Percentiles rank a stretch among this genome's conserved stretches.
phyloP scores from a whole-genome alignment of 1,140 invertebrate species.

The Drosophila nasuta region DNA sequence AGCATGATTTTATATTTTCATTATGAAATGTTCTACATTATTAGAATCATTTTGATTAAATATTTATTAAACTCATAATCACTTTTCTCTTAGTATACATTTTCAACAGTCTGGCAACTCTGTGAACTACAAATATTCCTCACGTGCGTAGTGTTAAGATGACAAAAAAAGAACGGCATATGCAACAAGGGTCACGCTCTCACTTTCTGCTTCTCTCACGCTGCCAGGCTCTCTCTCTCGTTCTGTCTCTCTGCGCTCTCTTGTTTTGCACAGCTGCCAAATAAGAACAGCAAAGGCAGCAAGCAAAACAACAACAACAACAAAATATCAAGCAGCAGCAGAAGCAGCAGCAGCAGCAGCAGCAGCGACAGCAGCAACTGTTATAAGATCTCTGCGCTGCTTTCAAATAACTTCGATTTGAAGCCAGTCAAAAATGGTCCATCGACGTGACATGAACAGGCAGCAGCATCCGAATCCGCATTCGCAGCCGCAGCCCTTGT shows the following conservation, averaged over 20 bases:
- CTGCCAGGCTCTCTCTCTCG: background rate
- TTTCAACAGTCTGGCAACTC: constrained; percentile 46
- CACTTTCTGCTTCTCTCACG: constrained; percentile 33
- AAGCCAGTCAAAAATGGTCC: constrained; percentile 82
- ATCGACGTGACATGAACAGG: constrained; percentile 77
- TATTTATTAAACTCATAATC: too few relatives aligned
- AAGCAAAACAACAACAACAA: constrained; percentile 1
- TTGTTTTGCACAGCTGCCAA: constrained; percentile 45
- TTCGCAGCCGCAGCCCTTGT: constrained; percentile 24
- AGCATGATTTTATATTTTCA: too few relatives aligned
- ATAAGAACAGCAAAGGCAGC: constrained; percentile 33
- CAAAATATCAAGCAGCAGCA: too few relatives aligned
- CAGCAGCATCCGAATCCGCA: constrained; percentile 58
- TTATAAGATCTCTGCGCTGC: constrained; percentile 59
- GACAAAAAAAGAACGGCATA: constrained; percentile 38
- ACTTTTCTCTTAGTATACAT: background rate
- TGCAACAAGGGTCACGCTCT: constrained; percentile 59
- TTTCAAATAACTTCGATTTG: constrained; percentile 64
- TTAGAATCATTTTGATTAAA: too few relatives aligned
- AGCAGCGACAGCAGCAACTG: constrained; percentile 15
- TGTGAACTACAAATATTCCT: constrained; percentile 21
- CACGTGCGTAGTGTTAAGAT: constrained; percentile 52
- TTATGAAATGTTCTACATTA: too few relatives aligned
- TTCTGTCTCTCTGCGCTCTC: constrained; percentile 12
- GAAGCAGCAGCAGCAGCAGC: constrained; percentile 11